These are phyloP conservation scores for Cerceris ruficornis DNA, from an alignment of 2,888 invertebrate species.

Conservation along the genomic window DNA sequence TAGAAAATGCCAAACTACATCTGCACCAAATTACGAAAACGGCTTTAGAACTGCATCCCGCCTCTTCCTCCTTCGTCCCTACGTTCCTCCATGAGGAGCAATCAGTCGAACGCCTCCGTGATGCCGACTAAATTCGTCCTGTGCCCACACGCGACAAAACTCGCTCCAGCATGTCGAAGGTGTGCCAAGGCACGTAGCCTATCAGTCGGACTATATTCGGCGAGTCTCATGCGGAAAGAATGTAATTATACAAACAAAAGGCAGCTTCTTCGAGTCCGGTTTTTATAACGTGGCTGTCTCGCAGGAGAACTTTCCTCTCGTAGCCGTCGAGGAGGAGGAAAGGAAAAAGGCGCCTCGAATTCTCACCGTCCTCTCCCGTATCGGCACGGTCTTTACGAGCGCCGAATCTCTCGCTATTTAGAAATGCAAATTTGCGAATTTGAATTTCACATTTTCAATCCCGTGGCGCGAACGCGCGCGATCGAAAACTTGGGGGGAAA, in stretches of 20 bases:
- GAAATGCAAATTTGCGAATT: no score
- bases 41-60: slow-evolving; percentile 12
- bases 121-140: slow-evolving; percentile 37
- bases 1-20: no score
- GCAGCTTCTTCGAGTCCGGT: background rate
- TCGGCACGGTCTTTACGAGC: no score
- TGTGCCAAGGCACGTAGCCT: slow-evolving; percentile 26
- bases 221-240: slow-evolving; percentile 24
- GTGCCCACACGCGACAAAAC: slow-evolving; percentile 60
- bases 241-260: slow-evolving; percentile 22
- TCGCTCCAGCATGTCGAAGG: slow-evolving; percentile 47
- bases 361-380: no score
- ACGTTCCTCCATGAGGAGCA: background rate
- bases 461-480: no score
- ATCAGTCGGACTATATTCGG: slow-evolving; percentile 47
- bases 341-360: no score
- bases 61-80: background rate
- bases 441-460: no score
- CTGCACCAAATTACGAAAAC: no score
- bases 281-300: background rate
- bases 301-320: slow-evolving; percentile 3
- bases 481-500: no score
- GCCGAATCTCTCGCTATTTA: no score
- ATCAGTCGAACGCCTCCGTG: slow-evolving; percentile 44
- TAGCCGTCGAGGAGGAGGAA: no score